Conservation (phyloP, 2,113 vertebrate species). For the Corythornis vintsioides region DNA sequence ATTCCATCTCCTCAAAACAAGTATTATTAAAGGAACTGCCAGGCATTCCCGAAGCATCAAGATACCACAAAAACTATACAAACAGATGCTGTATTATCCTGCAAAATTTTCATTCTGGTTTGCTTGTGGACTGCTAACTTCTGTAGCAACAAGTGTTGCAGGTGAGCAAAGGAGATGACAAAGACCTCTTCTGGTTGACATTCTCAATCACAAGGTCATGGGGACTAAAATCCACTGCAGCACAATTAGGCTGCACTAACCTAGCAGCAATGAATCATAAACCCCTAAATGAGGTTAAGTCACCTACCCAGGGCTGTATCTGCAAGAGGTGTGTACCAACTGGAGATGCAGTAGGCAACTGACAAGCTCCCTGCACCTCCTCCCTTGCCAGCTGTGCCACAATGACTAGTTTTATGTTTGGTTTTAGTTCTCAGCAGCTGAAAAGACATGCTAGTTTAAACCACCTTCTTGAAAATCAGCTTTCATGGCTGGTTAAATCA, state of each 20-base stretch:
- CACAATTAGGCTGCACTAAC: background rate
- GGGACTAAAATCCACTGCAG: background rate
- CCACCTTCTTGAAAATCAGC: background rate
- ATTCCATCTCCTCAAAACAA: conserved; percentile 37
- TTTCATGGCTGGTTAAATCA: conserved; percentile 17
- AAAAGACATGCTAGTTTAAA: conserved; percentile 1
- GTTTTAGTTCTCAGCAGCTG: background rate
- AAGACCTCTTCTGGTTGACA: background rate
- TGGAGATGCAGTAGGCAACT: background rate
- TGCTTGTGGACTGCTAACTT: background rate
- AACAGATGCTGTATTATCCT: background rate
- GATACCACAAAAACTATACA: background rate
- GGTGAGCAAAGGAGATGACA: background rate
- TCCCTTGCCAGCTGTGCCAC: background rate
- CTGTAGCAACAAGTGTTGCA: accelerated
- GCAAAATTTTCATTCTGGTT: background rate
- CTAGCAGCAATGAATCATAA: background rate
- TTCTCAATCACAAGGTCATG: background rate
- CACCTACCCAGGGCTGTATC: background rate
- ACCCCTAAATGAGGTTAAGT: background rate
- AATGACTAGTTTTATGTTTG: background rate
- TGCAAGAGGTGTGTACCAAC: background rate
- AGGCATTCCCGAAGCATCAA: conserved; percentile 39
- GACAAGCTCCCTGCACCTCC: background rate
- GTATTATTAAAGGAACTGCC: conserved; percentile 55